Evolutionary conservation across 2,888 invertebrate genomes (phyloP).

Genomic region (Spodoptera littoralis): DNA sequence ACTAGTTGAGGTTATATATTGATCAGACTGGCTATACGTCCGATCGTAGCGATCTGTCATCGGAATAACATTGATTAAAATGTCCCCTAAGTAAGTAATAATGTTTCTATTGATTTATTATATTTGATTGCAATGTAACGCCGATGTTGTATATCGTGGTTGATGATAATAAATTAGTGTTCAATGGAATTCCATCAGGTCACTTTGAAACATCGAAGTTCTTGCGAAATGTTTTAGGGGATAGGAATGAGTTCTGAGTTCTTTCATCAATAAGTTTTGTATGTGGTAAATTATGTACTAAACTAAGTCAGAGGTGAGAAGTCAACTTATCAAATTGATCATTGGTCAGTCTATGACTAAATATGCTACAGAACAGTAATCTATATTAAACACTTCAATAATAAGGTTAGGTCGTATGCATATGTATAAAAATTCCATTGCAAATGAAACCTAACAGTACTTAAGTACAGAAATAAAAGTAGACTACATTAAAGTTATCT

Average conservation of each 20-base stretch:
- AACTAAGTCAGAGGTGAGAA: too few species aligned
- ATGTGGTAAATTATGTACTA: too few species aligned
- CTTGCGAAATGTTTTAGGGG: constrained; percentile 1
- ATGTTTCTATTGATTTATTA: constrained; percentile 79
- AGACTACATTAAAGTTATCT: constrained; percentile 15
- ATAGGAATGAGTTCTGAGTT: too few species aligned
- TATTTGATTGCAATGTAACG: constrained; percentile 68
- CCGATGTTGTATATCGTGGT: constrained; percentile 59
- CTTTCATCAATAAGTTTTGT: too few species aligned
- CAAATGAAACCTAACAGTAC: too few species aligned
- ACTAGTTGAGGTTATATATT: constrained; percentile 57
- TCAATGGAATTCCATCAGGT: constrained; percentile 19
- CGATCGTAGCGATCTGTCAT: constrained; percentile 76
- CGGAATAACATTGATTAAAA: constrained; percentile 79
- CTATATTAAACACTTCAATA: too few species aligned
- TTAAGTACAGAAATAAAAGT: not conserved
- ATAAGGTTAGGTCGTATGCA: too few species aligned
- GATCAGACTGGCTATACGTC: constrained; percentile 61
- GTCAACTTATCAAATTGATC: too few species aligned
- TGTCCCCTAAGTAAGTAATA: constrained; percentile 79
- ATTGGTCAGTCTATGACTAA: too few species aligned
- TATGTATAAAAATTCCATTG: too few species aligned
- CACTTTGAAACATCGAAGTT: constrained; percentile 22
- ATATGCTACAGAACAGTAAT: too few species aligned
- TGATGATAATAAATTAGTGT: constrained; percentile 54